phyloP scores from a whole-genome alignment of 2,888 invertebrate species.

The Lottia gigantea region DNA sequence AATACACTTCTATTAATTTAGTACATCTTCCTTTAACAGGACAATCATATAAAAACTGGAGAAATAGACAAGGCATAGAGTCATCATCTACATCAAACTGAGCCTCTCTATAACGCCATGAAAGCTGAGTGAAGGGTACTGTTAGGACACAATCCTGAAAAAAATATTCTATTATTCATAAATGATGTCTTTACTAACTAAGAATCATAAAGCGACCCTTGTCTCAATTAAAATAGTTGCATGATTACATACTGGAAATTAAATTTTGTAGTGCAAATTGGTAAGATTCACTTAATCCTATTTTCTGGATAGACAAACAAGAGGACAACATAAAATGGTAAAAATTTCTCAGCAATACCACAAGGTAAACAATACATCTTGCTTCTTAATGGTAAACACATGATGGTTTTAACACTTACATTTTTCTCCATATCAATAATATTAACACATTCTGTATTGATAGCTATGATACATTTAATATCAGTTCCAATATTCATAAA shows the following conservation, averaged over 20 bases:
- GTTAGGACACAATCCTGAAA: slow-evolving; percentile 68
- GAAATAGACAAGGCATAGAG: slow-evolving; percentile 89
- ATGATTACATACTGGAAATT: no score
- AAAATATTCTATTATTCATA: not conserved
- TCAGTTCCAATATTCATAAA: slow-evolving; percentile 67
- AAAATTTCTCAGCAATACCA: no score
- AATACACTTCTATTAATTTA: slow-evolving; percentile 79
- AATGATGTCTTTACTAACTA: no score
- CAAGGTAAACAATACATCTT: no score
- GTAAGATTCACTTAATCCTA: no score
- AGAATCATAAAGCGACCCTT: no score
- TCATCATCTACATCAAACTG: slow-evolving; percentile 84
- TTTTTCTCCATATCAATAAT: slow-evolving; percentile 60
- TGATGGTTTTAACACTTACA: slow-evolving; percentile 39
- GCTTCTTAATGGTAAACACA: no score
- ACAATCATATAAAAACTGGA: slow-evolving; percentile 77
- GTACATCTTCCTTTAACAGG: slow-evolving; percentile 82
- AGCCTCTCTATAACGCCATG: slow-evolving; percentile 92
- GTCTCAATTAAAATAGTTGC: no score
- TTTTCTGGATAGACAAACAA: no score
- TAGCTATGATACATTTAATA: slow-evolving; percentile 76
- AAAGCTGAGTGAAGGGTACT: slow-evolving; percentile 87
- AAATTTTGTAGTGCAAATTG: no score
- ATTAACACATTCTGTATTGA: slow-evolving; percentile 62
- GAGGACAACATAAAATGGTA: no score